Evolutionary conservation across 2,797 vertebrate genomes (phyloP), one percentile per base, ranked within the genome.

Genomic region (Sibirionetta formosa): DNA sequence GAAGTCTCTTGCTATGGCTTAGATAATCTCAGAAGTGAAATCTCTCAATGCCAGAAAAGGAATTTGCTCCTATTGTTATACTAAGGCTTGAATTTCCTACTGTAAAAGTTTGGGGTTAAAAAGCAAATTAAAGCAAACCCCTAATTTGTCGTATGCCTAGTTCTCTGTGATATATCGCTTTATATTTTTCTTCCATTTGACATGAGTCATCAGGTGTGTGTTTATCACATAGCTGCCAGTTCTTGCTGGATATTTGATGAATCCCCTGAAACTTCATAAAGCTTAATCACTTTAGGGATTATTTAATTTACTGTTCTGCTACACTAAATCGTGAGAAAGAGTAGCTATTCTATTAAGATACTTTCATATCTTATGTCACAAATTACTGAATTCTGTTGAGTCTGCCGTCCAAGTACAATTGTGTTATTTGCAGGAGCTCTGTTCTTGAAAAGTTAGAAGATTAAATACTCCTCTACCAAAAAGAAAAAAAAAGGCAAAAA

Each of bases 261-360:
- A 85, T 92, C 68, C 44, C 29, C 15, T 54, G 35, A 87, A 56
- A 85, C 76, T 60, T 73, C 9, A 18, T 66, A 0, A 77, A 72
- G 18, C 60, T 89, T 44, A 61, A 17, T 85, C 36, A 54, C 61
- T 82, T 79, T 14, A 20, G 35, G 9, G n/a, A 44, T 90, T 66
- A 82, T 84, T 86, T 86, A 15, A 58, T 88, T 75, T 73, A 27
- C 66, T 92, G 6, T 82, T 90, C n/a, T 84, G 29, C 57, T 73
- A 50, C 72, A 44, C 12, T 70, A 35, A 77, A 56, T 91, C 29
- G 82, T 80, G 44, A 85, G 77, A 58, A 69, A 75, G n/a, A 63
- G 11, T 38, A 24, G 40, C 48, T 68, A 5, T 46, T 73, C 31
- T 10, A 29, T 64, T 88, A 90, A 90, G 88, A 66, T 42, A 69